Conservation (phyloP, 2,888 invertebrate genomes). For the Ennomos fuscantarius region DNA sequence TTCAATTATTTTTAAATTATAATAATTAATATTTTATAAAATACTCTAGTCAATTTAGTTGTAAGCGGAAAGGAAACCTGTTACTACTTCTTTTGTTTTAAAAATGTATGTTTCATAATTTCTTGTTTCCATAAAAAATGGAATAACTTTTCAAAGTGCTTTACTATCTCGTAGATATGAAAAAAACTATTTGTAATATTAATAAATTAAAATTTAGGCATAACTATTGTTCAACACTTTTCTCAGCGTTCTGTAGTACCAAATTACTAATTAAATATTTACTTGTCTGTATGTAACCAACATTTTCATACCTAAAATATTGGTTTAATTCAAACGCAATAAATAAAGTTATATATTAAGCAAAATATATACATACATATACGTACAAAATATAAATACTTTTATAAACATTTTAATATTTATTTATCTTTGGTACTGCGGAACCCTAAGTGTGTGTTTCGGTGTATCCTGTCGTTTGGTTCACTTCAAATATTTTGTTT, state of each 20-base stretch:
- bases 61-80: constrained; percentile 57
- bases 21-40: constrained; percentile 39
- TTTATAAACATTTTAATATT: no score
- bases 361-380: no score
- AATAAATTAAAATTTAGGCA: constrained; percentile 74
- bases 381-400: no score
- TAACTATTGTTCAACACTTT: constrained; percentile 78
- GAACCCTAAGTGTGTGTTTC: constrained; percentile 15
- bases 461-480: constrained; percentile 15
- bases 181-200: constrained; percentile 80
- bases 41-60: constrained; percentile 79
- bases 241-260: constrained; percentile 27
- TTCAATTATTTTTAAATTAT: constrained; percentile 15
- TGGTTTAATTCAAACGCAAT: no score
- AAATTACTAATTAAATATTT: no score
- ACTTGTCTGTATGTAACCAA: no score
- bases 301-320: no score
- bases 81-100: constrained; percentile 31
- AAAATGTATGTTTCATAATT: constrained; percentile 4
- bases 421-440: constrained; percentile 1
- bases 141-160: constrained; percentile 83
- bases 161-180: constrained; percentile 83
- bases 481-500: constrained; percentile 25
- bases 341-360: no score
- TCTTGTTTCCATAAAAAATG: constrained; percentile 61